Evolutionary conservation across 2,888 invertebrate species (phyloP), one percentile per base, ranked within the genome.

Genomic region (Dendrolimus houi): DNA sequence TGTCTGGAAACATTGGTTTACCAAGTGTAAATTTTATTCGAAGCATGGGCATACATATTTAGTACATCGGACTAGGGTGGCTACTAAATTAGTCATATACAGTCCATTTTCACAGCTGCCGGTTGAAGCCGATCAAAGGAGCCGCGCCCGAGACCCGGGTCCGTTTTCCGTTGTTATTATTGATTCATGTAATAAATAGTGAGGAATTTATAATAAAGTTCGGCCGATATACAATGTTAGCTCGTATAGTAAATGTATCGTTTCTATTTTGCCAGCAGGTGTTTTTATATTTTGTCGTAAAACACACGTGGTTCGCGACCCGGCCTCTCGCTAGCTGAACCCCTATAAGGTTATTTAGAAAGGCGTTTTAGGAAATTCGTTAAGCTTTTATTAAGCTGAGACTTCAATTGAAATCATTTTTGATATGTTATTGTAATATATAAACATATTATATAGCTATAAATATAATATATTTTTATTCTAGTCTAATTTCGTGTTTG

Each of bases 251-350:
- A 79, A 79, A 78, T 66, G 65, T 68, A 64, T 62, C 65, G 69
- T 69, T 67, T 66, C 69, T 70, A 71, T 69, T 67, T 65, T 66
- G 66, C 65, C 63, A 66, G 61, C 70, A 77, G 69, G 74, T 77
- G 75, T 79, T 83, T 81, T 81, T 83, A 81, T 81, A 79, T 76
- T 77, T 70, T 62, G 66, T 69, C 75, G 78, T 84, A 84, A 85
- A 83, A 81, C 73, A 73, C 83, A 83, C 79, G 74, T 77, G 81
- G 63, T 68, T 69, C 69, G 61, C 29, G 29, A 29, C 29, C 29
- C 29, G 29, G 29, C 65, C 62, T 71, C 74, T 63, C 64, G 66
- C 57, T 58, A 57, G 12, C 47, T 47, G 47, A 47, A 47, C 47
- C 12, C 47, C 8, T 47, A 47, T 47, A 47, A 47, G 47, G 47